Evolutionary conservation across 2,113 vertebrate species (phyloP), one percentile per base, ranked within the genome.

Genomic region (Fregetta grallaria): DNA sequence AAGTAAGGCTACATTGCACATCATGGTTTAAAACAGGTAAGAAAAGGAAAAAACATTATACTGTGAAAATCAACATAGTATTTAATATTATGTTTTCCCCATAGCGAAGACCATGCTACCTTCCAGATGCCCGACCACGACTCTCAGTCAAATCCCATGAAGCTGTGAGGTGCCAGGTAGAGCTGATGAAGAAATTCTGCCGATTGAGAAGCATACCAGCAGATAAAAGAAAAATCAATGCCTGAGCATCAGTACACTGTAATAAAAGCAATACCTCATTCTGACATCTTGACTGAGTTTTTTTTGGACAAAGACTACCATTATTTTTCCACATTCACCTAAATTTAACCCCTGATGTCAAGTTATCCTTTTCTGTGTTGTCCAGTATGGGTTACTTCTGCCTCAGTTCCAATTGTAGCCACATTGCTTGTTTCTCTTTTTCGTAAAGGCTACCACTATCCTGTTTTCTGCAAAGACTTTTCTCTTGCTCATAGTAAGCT

Each of bases 191-290:
- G 70, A 95, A 94, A 92, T 94, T 93, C 62, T 92, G 44, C 56
- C 47, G 53, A 79, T 49, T 76, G 93, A 95, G 86, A 96, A 94
- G 73, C 27, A 78, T 45, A 50, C 52, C 38, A 92, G 44, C 52
- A 96, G 81, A 95, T 72, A 87, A 75, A 84, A 94, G 49, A 75
- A 81, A 94, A 95, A 95, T 82, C 92, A 93, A 88, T 92, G 42
- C 15, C 72, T 49, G 45, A 78, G 56, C 44, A 95, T 94, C 88
- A 91, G 91, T 89, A 72, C 15, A 66, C 45, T 19, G 29, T 93
- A 94, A 90, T 86, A 95, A 94, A 95, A 86, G 32, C 71, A 77
- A 15, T 90, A 95, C 23, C 63, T 94, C 92, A 95, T 92, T 92
- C 88, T 93, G 94, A 93, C 90, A 95, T 47, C 13, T 92, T 66